phyloP scores from a whole-genome alignment of 35 echinoderm and acorn worm species.

The Lytechinus pictus region DNA sequence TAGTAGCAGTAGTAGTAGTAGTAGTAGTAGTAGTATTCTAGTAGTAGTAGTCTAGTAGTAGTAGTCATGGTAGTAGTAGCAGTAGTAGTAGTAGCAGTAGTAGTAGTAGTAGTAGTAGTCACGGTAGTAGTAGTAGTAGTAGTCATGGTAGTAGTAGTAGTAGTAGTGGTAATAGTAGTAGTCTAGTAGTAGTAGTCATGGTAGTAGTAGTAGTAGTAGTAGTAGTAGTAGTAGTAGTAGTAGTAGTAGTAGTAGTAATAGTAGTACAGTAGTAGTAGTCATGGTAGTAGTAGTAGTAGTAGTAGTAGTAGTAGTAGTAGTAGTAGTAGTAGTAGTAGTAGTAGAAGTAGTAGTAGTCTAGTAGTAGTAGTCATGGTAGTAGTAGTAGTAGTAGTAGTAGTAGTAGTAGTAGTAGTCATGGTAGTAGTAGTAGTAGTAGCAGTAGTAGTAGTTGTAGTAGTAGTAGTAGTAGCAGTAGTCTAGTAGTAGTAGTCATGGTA shows the following conservation, averaged over 20 bases:
- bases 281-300: not conserved
- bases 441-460: not conserved
- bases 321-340: constrained; percentile 24
- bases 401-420: constrained; percentile 12
- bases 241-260: not conserved
- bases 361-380: constrained; percentile 37
- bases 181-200: constrained; percentile 40
- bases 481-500: not conserved
- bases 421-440: constrained; percentile 27
- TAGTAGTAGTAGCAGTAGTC: not conserved
- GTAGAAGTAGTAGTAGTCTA: not conserved
- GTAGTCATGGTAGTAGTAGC: not conserved
- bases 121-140: not conserved
- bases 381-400: constrained; percentile 42
- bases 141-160: too few relatives aligned
- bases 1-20: too few relatives aligned
- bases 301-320: not conserved
- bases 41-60: not conserved
- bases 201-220: constrained; percentile 51
- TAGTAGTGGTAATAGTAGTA: not conserved
- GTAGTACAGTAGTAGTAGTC: not conserved
- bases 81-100: constrained; percentile 47
- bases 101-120: constrained; percentile 47
- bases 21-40: too few relatives aligned
- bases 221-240: constrained; percentile 32